Evolutionary conservation across 2,888 invertebrate genomes (phyloP), one percentile per base, ranked within the genome.

Genomic region (Parapristionchus giblindavisi): DNA sequence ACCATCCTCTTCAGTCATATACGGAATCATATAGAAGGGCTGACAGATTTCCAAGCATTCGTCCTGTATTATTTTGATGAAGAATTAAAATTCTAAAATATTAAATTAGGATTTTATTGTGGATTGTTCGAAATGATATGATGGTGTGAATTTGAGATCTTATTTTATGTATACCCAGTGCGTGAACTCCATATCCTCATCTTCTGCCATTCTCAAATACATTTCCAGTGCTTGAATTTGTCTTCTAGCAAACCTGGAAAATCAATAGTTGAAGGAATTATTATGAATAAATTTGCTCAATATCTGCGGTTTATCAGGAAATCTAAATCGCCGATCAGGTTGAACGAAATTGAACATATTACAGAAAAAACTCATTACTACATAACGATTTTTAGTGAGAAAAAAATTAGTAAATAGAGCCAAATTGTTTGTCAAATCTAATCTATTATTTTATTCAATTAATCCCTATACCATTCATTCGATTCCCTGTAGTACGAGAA

Each of bases 1-100:
- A n/a, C n/a, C n/a, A n/a, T 63, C 63, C 11, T 63, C 63, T n/a
- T 24, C 27, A 40, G 63, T 63, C 6, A 43, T 34, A 34, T 51
- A 66, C 32, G 66, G 66, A 32, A 66, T 32, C n/a, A 66, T 48
- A 51, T 66, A 66, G n/a, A 51, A 66, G 51, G 66, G 66, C 4
- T 51, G 51, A 34, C 66, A 66, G 6, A 27, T 66, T 6, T 51
- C 51, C 21, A 66, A 34, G 51, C 66, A 66, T n/a, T 66, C 66
- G 34, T 48, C 24, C 66, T 51, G 40, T 17, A 66, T 36, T 21
- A 6, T 27, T 1, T 34, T 34, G 21, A n/a, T n/a, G n/a, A n/a
- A n/a, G n/a, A n/a, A n/a, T n/a, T n/a, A n/a, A n/a, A n/a, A n/a
- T n/a, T n/a, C n/a, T n/a, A n/a, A n/a, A n/a, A n/a, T n/a, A n/a